Conservation (phyloP, 2,113 vertebrate genomes). For the Psammodynastes pulverulentus region DNA sequence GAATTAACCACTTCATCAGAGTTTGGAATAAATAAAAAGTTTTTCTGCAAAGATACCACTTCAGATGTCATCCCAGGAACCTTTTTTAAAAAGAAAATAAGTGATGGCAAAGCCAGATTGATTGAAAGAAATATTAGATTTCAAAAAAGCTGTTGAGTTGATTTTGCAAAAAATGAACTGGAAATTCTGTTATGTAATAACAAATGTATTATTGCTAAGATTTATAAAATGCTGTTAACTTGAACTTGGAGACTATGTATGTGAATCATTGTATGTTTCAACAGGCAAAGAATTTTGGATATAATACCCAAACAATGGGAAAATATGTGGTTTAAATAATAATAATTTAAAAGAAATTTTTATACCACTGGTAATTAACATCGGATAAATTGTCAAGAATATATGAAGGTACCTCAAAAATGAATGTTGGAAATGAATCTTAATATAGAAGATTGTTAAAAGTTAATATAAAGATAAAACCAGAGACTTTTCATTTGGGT, state of each 20-base stretch:
- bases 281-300: no score
- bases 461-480: background rate
- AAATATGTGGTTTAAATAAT: no score
- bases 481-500: background rate
- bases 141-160: no score
- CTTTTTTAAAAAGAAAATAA: no score
- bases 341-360: background rate
- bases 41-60: background rate
- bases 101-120: no score
- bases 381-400: background rate
- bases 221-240: background rate
- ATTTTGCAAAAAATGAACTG: background rate
- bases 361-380: background rate
- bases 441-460: background rate
- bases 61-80: no score
- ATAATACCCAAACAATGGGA: background rate
- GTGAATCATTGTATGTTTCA: background rate
- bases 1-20: background rate
- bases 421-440: background rate
- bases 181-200: background rate
- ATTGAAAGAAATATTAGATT: no score
- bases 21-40: background rate
- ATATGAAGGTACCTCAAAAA: background rate
- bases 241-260: background rate
- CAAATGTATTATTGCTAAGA: background rate